Conservation (phyloP, 2,888 invertebrate genomes). For the Polietes domitor region DNA sequence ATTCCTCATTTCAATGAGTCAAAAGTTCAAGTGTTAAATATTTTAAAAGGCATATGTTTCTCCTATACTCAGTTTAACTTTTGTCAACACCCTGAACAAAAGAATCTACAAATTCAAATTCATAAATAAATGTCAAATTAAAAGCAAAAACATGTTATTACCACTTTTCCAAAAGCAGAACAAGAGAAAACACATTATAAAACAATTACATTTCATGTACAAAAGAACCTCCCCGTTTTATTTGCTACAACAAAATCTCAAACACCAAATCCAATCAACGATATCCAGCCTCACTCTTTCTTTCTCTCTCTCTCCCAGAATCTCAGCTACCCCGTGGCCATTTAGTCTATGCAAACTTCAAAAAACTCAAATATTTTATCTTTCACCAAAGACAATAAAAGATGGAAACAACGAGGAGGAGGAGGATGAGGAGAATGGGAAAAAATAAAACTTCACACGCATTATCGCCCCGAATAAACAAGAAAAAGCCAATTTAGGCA, state of each 20-base stretch:
- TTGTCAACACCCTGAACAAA: not conserved
- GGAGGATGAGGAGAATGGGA: not conserved
- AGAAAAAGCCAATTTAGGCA: slow-evolving; percentile 62
- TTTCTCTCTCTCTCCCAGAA: too few species aligned
- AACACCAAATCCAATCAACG: not conserved
- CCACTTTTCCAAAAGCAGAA: not conserved
- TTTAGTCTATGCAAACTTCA: not conserved
- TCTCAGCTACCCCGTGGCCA: not conserved
- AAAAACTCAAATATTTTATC: slow-evolving; percentile 23
- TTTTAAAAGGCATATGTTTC: not conserved
- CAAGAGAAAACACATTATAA: not conserved
- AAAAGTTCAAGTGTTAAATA: too few species aligned
- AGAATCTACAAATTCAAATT: not conserved
- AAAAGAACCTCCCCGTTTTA: not conserved
- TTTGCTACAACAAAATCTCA: not conserved
- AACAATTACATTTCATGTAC: not conserved
- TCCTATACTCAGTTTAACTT: not conserved
- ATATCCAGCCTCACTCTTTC: not conserved
- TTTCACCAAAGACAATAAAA: slow-evolving; percentile 2
- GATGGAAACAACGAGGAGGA: too few species aligned
- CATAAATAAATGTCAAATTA: slow-evolving; percentile 10
- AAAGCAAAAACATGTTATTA: not conserved
- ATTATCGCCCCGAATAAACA: slow-evolving; percentile 43
- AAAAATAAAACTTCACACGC: slow-evolving; percentile 46
- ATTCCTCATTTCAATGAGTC: too few species aligned